Base-by-base conservation (phyloP, 2,797 vertebrate genomes). In the Lophotriccus pileatus region DNA sequence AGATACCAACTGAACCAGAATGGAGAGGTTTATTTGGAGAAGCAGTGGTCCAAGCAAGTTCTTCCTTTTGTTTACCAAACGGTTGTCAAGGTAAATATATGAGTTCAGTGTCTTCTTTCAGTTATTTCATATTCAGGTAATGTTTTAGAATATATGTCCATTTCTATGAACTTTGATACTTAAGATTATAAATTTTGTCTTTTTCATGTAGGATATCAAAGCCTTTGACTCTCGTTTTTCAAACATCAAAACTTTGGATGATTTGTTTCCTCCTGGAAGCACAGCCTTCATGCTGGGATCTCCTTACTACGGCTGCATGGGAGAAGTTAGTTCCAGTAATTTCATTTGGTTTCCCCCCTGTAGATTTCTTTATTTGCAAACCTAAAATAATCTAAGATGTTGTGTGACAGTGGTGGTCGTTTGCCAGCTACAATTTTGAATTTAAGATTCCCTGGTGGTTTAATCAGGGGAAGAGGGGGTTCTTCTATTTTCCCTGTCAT, bases 11-110 rank as follows among this genome's bases (percentile, higher is more conserved):
- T 99, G 62, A 98, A 97, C 96, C 98, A 98, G 85, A 98, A 97
- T 32, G 99, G 99, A 60, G 98, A 98, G 49, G 99, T 99, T 88
- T 98, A 97, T 93, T 97, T 99, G 80, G 99, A 99, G 97, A 99
- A 99, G 87, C 99, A 99, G 94, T 99, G 99, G 99, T 98, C 99
- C 93, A 99, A 99, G 96, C 99, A 99, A 97, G 96, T 98, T 91
- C 98, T 99, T 83, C 99, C 99, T 64, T 99, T 99, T 94, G 98
- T 99, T 94, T 98, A 97, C 97, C 99, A 99, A 97, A 98, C 99
- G 7, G 89, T 99, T 89, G 99, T 99, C 67, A 99, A 98, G 98
- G 99, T 99, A 95, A 98, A 95, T 58, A 68, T n/a, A 87, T 25
- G 28, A 56, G 6, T 90, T 87, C 32, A 53, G 0, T 78, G 55